Evolutionary conservation across 2,888 invertebrate genomes (phyloP), one percentile per base, ranked within the genome.

Genomic region (Sarcophaga subvicina): DNA sequence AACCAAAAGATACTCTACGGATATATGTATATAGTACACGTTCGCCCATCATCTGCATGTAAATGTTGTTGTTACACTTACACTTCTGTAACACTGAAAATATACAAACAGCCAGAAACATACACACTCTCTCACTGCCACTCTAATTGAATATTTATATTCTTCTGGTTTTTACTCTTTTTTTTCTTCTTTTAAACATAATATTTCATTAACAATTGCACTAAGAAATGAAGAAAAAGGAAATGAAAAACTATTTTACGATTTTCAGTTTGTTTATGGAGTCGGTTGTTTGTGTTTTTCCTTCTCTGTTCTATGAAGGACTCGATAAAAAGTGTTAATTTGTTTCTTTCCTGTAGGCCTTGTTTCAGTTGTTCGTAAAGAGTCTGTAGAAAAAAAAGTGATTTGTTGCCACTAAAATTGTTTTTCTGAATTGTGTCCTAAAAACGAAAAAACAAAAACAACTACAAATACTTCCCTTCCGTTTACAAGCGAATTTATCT

Each of bases 171-270:
- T 10, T 37, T 8, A 2, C 0, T 37, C 6, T 37, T 20, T 20
- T 22, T 22, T 22, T 22, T 22, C 1, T 22, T 45, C 20, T 66
- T n/a, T 14, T 17, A 3, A 25, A 27, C 67, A n/a, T 77, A 20
- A 80, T 75, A 83, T 75, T 79, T 83, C 84, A 80, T 76, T 71
- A 84, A 64, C 66, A 80, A 70, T 66, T 71, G 71, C 20, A 27
- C 54, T 4, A 11, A 71, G 71, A 82, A 71, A 45, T 63, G 20
- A 63, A 64, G 69, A 66, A 66, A 54, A 71, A 37, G 37, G 2
- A 49, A 70, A 10, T 37, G 37, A 37, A 20, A 54, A 71, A 71
- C 71, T 72, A 54, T 54, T 54, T 72, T 72, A 59, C 45, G 25
- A 80, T 60, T 62, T 67, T 67, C 67, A 62, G 47, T 49, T 60